These are phyloP conservation scores for Phaethornis superciliosus DNA, from an alignment of 2,113 vertebrate genomes.

Conservation along the genomic window DNA sequence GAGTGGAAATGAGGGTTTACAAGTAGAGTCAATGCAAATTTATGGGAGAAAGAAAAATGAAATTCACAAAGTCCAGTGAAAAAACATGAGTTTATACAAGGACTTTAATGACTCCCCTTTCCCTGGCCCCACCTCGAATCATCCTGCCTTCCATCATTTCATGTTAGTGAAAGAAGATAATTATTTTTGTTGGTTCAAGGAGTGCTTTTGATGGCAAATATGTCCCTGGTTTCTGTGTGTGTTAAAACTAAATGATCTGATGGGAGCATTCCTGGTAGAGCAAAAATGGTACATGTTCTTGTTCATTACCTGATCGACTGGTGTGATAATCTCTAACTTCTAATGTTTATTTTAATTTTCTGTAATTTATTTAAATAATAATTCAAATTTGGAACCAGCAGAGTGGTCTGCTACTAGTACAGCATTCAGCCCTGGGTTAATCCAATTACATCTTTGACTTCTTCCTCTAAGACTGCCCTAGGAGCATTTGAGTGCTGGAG, in stretches of 20 bases:
- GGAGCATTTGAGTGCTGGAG: background rate
- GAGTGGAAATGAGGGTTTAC: constrained; percentile 40
- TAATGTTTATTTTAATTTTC: constrained; percentile 4
- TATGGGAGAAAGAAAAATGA: background rate
- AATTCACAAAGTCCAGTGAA: constrained; percentile 3
- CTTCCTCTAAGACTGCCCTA: background rate
- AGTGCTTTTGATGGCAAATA: background rate
- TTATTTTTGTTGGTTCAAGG: background rate
- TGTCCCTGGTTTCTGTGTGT: background rate
- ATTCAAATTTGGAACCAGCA: background rate
- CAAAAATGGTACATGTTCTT: background rate
- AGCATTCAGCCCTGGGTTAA: background rate
- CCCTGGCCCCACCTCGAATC: background rate
- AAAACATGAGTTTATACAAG: background rate
- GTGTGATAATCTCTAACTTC: constrained; percentile 10
- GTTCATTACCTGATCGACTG: background rate
- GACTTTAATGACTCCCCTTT: background rate
- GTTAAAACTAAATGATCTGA: background rate
- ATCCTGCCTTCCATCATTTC: background rate
- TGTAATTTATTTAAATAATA: constrained; percentile 24
- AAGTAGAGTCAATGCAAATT: constrained; percentile 21
- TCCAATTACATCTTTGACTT: background rate
- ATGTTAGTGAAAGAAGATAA: background rate
- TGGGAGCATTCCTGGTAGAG: background rate
- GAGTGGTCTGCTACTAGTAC: background rate